Conservation (phyloP, 2,888 invertebrate species). For the Pristionchus entomophagus region DNA sequence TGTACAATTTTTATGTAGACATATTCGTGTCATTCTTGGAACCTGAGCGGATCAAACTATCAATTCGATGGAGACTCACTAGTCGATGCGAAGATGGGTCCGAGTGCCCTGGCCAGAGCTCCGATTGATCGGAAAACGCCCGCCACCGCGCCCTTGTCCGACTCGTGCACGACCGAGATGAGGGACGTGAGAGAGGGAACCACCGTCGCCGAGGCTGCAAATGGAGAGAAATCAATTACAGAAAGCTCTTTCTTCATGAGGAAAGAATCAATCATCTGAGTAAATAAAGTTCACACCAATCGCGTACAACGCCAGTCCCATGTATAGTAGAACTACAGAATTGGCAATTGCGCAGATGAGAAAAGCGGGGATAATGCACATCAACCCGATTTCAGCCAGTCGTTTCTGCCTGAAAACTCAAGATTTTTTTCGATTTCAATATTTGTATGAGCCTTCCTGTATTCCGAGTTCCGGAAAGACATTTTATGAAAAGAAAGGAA, state of each 20-base stretch:
- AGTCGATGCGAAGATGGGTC: slow-evolving; percentile 90
- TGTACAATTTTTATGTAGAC: no score
- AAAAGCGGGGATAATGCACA: slow-evolving; percentile 90
- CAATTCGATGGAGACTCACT: slow-evolving; percentile 82
- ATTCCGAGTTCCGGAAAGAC: no score
- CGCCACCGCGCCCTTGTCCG: slow-evolving; percentile 91
- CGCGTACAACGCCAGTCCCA: slow-evolving; percentile 89
- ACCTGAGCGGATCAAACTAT: no score
- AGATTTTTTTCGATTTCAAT: slow-evolving; percentile 78
- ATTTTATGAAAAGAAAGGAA: no score
- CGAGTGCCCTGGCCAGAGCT: slow-evolving; percentile 91
- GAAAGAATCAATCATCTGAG: neutral
- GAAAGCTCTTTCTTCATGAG: neutral
- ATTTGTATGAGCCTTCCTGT: neutral
- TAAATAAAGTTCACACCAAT: slow-evolving; percentile 86
- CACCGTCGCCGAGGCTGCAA: slow-evolving; percentile 83
- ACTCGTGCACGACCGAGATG: slow-evolving; percentile 86
- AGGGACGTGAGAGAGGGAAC: slow-evolving; percentile 95
- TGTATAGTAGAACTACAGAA: slow-evolving; percentile 82
- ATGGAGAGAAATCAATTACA: neutral
- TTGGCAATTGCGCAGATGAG: slow-evolving; percentile 87
- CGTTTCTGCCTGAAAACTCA: slow-evolving; percentile 59
- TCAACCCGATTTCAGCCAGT: slow-evolving; percentile 81
- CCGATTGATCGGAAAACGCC: slow-evolving; percentile 95
- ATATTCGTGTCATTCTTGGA: no score